Percentiles rank a stretch among this genome's conserved stretches.
These are phyloP conservation scores for Saccostrea cuccullata DNA, from an alignment of 1,140 invertebrate genomes.

Conservation along the genomic window DNA sequence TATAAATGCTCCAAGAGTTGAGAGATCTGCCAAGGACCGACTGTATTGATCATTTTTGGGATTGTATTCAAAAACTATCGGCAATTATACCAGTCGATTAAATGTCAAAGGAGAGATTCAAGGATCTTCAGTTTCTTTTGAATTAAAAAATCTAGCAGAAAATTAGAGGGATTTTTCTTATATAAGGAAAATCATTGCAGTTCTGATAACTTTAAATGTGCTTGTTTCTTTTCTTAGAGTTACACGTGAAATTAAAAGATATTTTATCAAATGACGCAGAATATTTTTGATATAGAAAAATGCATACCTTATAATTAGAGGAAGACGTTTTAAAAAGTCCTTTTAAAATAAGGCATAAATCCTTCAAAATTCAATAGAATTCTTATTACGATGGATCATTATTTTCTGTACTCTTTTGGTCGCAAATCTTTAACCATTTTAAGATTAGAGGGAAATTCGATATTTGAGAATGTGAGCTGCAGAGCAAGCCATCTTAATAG, in stretches of 20 bases:
- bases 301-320: slow-evolving; percentile 1
- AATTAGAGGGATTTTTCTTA: not conserved
- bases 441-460: slow-evolving; percentile 3
- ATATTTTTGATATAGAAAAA: not conserved
- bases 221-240: not conserved
- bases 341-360: not conserved
- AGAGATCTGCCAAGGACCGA: not conserved
- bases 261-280: not conserved
- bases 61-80: slow-evolving; percentile 14
- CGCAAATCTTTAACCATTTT: slow-evolving; percentile 11
- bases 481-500: not conserved
- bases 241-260: not conserved
- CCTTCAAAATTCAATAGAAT: not conserved
- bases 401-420: not conserved
- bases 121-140: not conserved
- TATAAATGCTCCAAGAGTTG: not conserved
- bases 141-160: not conserved
- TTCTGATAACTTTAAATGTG: not conserved
- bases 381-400: not conserved
- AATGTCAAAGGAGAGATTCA: not conserved
- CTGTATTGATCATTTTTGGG: not conserved
- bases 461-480: not conserved
- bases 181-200: not conserved
- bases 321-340: not conserved
- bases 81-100: slow-evolving; percentile 21